Conservation (phyloP, 92 coral and sea anemone species). For the Micromussa lordhowensis region DNA sequence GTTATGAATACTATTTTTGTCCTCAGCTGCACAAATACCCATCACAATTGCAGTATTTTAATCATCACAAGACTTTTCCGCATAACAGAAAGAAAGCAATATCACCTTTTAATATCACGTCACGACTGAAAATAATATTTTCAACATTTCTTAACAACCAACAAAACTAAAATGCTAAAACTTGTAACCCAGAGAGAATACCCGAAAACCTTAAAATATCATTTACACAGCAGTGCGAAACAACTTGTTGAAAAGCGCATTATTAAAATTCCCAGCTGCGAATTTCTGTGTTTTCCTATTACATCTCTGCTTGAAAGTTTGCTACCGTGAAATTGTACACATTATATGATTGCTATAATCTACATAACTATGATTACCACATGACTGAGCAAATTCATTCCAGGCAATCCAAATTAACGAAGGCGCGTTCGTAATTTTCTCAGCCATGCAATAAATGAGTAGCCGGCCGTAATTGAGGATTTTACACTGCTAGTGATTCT, state of each 20-base stretch:
- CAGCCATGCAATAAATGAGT: too few relatives aligned
- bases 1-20: neutral
- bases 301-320: neutral
- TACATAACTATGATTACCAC: too few relatives aligned
- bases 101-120: neutral
- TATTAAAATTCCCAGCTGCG: neutral
- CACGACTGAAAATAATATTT: too few relatives aligned
- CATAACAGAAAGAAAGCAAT: too few relatives aligned
- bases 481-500: too few relatives aligned
- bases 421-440: too few relatives aligned
- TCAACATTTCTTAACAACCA: too few relatives aligned
- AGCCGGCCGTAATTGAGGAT: too few relatives aligned
- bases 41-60: neutral
- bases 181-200: neutral
- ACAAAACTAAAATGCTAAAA: neutral
- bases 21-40: conserved; percentile 27
- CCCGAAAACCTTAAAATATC: neutral
- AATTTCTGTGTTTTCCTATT: neutral
- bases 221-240: neutral
- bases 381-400: too few relatives aligned
- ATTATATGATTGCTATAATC: too few relatives aligned
- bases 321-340: too few relatives aligned
- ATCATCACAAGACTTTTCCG: neutral
- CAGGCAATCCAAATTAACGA: too few relatives aligned
- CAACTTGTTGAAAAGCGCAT: neutral